A percentile compares a stretch with the other conserved stretches of the same genome.
Conservation (phyloP, 2,113 vertebrate genomes). For the Corvus cornix region DNA sequence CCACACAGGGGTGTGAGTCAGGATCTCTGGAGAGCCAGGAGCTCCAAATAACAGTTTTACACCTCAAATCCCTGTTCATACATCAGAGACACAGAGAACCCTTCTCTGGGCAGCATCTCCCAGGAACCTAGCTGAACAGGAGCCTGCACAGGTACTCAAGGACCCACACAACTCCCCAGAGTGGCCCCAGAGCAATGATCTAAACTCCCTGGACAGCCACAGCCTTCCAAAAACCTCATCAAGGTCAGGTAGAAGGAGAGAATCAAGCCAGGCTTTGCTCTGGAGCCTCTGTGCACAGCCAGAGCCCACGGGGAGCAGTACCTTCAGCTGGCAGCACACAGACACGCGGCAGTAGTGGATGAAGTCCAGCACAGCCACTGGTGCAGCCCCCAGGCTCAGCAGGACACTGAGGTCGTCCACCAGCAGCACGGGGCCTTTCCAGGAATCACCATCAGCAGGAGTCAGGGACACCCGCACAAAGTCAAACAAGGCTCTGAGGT, state of each 20-base stretch:
- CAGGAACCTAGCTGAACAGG: not conserved
- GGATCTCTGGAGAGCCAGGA: not conserved
- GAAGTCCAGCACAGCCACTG: slow-evolving; percentile 82
- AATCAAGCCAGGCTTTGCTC: not conserved
- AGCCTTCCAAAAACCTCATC: not conserved
- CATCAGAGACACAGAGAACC: not conserved
- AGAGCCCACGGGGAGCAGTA: not conserved
- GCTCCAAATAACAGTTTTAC: not conserved
- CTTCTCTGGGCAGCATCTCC: not conserved
- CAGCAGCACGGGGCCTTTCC: slow-evolving; percentile 81
- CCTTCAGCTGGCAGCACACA: slow-evolving; percentile 83
- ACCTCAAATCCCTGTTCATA: accelerated
- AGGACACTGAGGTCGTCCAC: slow-evolving; percentile 87
- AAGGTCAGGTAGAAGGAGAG: accelerated
- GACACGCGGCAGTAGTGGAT: slow-evolving; percentile 87
- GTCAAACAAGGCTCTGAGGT: slow-evolving; percentile 77
- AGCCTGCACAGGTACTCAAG: too few relatives aligned
- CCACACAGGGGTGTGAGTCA: not conserved
- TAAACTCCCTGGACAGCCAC: not conserved
- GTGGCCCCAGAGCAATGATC: not conserved
- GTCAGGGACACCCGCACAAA: slow-evolving; percentile 74
- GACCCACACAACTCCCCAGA: not conserved
- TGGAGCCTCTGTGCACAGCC: not conserved
- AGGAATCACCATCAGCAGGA: not conserved
- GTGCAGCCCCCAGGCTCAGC: slow-evolving; percentile 81